These are phyloP conservation scores for Agapostemon virescens DNA, from an alignment of 2,888 invertebrate genomes.

Conservation along the genomic window DNA sequence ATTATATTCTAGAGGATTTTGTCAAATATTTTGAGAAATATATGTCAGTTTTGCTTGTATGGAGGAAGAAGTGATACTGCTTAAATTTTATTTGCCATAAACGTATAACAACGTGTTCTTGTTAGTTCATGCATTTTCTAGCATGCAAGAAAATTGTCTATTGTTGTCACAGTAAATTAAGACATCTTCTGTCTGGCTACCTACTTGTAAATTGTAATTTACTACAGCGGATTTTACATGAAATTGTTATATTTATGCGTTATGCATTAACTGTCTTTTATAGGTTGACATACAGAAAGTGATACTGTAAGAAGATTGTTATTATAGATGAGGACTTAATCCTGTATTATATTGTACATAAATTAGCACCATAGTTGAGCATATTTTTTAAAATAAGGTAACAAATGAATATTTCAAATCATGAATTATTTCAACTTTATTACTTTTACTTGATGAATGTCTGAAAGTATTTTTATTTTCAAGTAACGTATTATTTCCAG, in stretches of 20 bases:
- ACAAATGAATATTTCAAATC: neutral
- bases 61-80: no score
- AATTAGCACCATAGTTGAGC: neutral
- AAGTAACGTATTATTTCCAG: neutral
- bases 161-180: neutral
- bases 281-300: no score
- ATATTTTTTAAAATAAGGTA: neutral
- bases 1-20: neutral
- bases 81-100: neutral
- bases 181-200: neutral
- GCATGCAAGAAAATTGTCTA: no score
- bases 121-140: no score
- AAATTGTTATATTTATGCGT: neutral
- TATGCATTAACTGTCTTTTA: neutral
- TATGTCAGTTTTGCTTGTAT: neutral
- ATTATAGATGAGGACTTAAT: neutral
- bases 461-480: neutral
- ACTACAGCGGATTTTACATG: neutral
- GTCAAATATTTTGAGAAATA: no score
- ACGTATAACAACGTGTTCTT: neutral
- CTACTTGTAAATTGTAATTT: neutral
- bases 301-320: neutral
- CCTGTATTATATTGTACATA: neutral
- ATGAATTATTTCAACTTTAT: no score
- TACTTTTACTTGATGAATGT: no score